These are phyloP conservation scores for Capromys pilorides DNA, from an alignment of 2,797 vertebrate species.

Conservation along the genomic window DNA sequence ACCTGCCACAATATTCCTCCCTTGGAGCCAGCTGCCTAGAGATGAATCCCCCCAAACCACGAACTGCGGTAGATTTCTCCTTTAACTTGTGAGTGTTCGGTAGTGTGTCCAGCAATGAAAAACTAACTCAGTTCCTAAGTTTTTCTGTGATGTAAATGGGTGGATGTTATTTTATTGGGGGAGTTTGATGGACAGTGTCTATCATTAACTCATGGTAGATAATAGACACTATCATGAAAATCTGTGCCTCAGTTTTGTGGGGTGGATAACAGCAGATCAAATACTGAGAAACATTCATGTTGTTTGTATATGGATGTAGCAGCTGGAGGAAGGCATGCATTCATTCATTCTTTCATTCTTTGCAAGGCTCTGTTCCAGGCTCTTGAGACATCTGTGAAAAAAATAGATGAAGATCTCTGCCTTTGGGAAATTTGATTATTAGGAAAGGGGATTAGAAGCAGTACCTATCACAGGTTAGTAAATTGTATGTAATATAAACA, in stretches of 20 bases:
- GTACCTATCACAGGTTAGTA: neutral
- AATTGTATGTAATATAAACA: neutral
- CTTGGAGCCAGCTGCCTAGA: neutral
- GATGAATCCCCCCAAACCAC: neutral
- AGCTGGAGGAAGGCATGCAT: neutral
- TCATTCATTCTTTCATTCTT: neutral
- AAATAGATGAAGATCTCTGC: neutral
- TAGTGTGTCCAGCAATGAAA: neutral
- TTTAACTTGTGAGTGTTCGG: neutral
- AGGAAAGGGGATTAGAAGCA: neutral
- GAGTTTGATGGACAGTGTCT: neutral
- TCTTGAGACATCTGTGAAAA: neutral
- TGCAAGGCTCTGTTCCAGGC: neutral
- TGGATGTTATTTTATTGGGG: neutral
- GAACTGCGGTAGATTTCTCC: neutral
- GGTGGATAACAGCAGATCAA: neutral
- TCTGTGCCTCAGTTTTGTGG: neutral
- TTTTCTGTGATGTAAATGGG: neutral
- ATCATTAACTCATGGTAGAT: neutral
- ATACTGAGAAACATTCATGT: neutral
- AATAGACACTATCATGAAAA: neutral
- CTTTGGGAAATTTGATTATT: neutral
- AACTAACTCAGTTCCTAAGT: neutral
- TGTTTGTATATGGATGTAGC: neutral
- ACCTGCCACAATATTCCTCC: neutral